Conservation (phyloP, 2,888 invertebrate genomes). For the Chirona hameri region DNA sequence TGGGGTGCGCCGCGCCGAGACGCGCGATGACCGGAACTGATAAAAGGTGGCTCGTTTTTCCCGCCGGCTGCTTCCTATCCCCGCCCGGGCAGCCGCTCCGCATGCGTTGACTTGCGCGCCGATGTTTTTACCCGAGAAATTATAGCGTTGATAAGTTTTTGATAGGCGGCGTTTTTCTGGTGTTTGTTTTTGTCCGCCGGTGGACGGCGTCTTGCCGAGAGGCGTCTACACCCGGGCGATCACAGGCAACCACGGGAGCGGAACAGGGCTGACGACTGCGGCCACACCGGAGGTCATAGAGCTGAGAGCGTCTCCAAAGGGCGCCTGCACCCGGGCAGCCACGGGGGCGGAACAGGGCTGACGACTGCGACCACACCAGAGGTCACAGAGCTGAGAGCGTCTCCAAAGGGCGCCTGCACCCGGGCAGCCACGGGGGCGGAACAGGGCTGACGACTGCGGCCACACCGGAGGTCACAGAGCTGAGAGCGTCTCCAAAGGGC, state of each 20-base stretch:
- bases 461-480: too few relatives aligned
- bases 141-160: slow-evolving; percentile 29
- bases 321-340: background rate
- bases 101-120: slow-evolving; percentile 22
- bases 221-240: background rate
- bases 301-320: too few relatives aligned
- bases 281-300: too few relatives aligned
- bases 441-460: background rate
- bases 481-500: too few relatives aligned
- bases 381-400: too few relatives aligned
- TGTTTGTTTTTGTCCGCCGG: background rate
- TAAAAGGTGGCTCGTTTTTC: slow-evolving; percentile 26
- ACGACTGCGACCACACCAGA: background rate
- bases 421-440: background rate
- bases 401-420: too few relatives aligned
- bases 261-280: background rate
- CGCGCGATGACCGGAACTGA: slow-evolving; percentile 11
- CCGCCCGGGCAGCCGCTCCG: background rate
- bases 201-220: background rate
- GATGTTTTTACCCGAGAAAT: slow-evolving; percentile 5
- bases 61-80: background rate
- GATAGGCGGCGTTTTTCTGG: slow-evolving; percentile 12
- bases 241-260: background rate
- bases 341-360: background rate
- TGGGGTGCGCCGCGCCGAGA: too few relatives aligned